Evolutionary conservation across 2,888 invertebrate genomes (phyloP).

Genomic region (Hirtodrosophila histrioides): DNA sequence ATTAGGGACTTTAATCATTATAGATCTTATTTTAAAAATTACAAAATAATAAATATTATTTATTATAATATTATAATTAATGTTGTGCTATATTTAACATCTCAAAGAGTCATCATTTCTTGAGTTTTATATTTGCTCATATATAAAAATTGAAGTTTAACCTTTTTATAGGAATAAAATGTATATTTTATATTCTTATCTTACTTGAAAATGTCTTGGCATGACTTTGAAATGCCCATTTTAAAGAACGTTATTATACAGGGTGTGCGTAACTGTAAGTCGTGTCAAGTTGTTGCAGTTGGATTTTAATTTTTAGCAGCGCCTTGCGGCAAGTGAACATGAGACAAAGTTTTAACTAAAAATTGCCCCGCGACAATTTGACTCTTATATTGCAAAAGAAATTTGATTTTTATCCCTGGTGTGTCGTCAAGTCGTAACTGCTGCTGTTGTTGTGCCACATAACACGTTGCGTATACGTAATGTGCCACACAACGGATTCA

Average conservation of each 20-base stretch:
- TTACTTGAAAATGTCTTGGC: neutral
- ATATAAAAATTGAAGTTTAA: too few relatives aligned
- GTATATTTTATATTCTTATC: too few relatives aligned
- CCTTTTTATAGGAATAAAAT: too few relatives aligned
- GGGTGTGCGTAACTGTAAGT: constrained; percentile 35
- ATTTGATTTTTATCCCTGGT: constrained; percentile 69
- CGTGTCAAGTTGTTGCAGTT: constrained; percentile 51
- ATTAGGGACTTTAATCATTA: too few relatives aligned
- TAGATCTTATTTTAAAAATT: too few relatives aligned
- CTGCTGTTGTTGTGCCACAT: constrained; percentile 6
- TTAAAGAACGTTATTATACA: neutral
- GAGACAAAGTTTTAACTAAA: constrained; percentile 78
- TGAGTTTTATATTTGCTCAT: too few relatives aligned
- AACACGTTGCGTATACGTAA: constrained; percentile 65
- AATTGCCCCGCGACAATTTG: constrained; percentile 59
- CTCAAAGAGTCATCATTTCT: too few relatives aligned
- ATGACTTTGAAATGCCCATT: too few relatives aligned
- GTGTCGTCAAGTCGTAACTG: constrained; percentile 19
- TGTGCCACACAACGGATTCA: constrained; percentile 56
- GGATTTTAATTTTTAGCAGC: constrained; percentile 71
- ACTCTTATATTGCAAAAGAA: constrained; percentile 39
- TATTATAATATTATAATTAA: too few relatives aligned
- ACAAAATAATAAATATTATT: too few relatives aligned
- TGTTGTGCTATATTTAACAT: too few relatives aligned
- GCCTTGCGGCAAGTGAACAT: constrained; percentile 46